Percentiles rank a stretch among this genome's conserved stretches.
Evolutionary conservation across 2,888 invertebrate genomes (phyloP).

Genomic region (Cotesia congregata): DNA sequence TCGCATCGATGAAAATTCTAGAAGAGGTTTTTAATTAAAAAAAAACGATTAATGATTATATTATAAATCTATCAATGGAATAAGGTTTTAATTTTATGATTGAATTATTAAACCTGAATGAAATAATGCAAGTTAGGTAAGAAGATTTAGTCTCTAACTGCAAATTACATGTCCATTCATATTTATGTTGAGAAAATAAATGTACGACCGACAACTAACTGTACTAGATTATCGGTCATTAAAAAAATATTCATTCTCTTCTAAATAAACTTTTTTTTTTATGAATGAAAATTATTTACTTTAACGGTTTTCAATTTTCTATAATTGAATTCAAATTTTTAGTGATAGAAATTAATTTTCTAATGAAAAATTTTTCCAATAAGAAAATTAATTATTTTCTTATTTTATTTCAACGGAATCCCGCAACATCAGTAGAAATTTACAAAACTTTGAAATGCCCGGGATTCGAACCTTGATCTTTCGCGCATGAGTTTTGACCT

Average conservation of each 20-base stretch:
- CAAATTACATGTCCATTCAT: not conserved
- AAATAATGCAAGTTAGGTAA: not conserved
- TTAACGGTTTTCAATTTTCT: not conserved
- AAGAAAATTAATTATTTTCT: too few species aligned
- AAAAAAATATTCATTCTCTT: not conserved
- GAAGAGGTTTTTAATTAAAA: not conserved
- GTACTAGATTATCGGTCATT: slow-evolving; percentile 1
- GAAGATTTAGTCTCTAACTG: not conserved
- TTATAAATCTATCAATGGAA: too few species aligned
- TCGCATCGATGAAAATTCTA: not conserved
- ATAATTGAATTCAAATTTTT: not conserved
- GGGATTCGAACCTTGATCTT: too few species aligned
- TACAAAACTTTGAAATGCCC: too few species aligned
- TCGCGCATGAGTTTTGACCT: too few species aligned
- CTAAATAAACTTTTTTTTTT: not conserved
- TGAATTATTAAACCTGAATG: not conserved
- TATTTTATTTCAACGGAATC: too few species aligned
- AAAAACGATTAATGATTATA: not conserved
- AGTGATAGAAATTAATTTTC: too few species aligned
- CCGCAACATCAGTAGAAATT: too few species aligned
- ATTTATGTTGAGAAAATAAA: not conserved
- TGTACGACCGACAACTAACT: not conserved
- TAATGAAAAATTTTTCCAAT: too few species aligned
- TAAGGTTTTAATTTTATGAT: too few species aligned
- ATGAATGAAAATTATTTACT: not conserved